These are phyloP conservation scores for Ellobius talpinus DNA, from an alignment of 2,113 vertebrate genomes.

Conservation along the genomic window DNA sequence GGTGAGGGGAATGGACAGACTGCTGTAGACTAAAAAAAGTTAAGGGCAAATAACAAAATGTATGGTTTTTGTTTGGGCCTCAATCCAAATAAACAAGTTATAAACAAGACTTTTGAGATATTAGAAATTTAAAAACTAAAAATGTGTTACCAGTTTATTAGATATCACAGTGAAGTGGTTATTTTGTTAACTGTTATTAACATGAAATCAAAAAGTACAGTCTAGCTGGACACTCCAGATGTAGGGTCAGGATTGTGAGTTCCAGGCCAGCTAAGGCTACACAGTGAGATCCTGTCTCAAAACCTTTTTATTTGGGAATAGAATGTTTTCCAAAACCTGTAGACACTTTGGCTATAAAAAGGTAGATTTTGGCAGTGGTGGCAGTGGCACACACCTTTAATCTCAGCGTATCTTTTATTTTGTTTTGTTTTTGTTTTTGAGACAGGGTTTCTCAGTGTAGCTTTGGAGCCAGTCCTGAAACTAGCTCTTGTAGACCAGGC, in stretches of 20 bases:
- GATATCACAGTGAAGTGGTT: neutral
- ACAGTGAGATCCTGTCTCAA: neutral
- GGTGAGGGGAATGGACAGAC: neutral
- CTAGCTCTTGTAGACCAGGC: too few species aligned
- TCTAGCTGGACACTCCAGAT: neutral
- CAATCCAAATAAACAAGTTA: neutral
- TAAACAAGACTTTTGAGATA: neutral
- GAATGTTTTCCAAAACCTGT: neutral
- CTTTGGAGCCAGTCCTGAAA: too few species aligned
- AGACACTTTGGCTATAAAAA: neutral
- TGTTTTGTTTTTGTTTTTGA: too few species aligned
- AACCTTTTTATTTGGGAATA: neutral
- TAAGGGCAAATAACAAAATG: neutral
- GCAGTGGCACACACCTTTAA: neutral
- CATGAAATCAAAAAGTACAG: neutral
- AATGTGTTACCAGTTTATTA: neutral
- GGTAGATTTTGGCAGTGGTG: neutral
- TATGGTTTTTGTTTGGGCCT: neutral
- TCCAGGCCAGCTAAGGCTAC: neutral
- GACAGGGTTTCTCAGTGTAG: too few species aligned
- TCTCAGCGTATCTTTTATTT: neutral
- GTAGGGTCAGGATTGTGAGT: neutral
- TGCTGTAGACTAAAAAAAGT: neutral
- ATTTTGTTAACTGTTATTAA: neutral
- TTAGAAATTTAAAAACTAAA: neutral